These are phyloP conservation scores for Plusia festucae DNA, from an alignment of 2,888 invertebrate genomes.

Conservation along the genomic window DNA sequence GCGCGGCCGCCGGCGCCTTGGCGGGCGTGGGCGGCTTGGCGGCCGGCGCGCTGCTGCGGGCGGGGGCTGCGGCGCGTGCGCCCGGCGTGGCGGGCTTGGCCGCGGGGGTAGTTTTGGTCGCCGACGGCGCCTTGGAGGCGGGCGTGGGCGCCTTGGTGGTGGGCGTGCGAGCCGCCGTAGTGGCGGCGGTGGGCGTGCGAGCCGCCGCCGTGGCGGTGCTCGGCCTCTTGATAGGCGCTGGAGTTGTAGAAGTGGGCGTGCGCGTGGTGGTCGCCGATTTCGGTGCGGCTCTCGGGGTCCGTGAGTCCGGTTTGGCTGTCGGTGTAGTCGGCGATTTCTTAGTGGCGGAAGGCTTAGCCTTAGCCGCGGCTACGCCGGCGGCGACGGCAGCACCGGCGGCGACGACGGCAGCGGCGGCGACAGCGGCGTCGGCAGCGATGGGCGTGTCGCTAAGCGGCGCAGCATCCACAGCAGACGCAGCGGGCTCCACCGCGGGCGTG, in stretches of 20 bases:
- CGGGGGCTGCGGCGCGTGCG: conserved; percentile 31
- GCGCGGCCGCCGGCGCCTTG: conserved; percentile 38
- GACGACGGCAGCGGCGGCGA: conserved; percentile 57
- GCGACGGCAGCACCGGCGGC: conserved; percentile 60
- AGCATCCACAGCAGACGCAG: conserved; percentile 54
- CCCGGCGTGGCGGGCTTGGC: conserved; percentile 41
- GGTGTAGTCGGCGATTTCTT: conserved; percentile 70
- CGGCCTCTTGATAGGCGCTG: conserved; percentile 60
- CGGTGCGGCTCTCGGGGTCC: conserved; percentile 62
- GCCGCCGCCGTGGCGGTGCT: conserved; percentile 55
- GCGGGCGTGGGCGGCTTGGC: conserved; percentile 39
- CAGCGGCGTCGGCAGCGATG: conserved; percentile 60
- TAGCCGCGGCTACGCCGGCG: conserved; percentile 54
- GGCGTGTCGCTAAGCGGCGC: conserved; percentile 58
- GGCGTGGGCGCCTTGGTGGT: conserved; percentile 55
- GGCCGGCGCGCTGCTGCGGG: conserved; percentile 34
- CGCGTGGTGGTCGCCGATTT: conserved; percentile 63
- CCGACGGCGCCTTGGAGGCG: conserved; percentile 49
- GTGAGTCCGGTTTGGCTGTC: conserved; percentile 61
- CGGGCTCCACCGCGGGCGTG: conserved; percentile 65
- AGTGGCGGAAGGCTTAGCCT: conserved; percentile 57
- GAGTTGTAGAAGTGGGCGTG: conserved; percentile 60
- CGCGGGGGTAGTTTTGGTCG: conserved; percentile 49
- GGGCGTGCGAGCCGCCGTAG: conserved; percentile 54
- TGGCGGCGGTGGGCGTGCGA: conserved; percentile 52